A percentile compares a stretch with the other conserved stretches of the same genome.
These are phyloP conservation scores for Nasonovia ribisnigri DNA, from an alignment of 2,888 invertebrate species.

Conservation along the genomic window DNA sequence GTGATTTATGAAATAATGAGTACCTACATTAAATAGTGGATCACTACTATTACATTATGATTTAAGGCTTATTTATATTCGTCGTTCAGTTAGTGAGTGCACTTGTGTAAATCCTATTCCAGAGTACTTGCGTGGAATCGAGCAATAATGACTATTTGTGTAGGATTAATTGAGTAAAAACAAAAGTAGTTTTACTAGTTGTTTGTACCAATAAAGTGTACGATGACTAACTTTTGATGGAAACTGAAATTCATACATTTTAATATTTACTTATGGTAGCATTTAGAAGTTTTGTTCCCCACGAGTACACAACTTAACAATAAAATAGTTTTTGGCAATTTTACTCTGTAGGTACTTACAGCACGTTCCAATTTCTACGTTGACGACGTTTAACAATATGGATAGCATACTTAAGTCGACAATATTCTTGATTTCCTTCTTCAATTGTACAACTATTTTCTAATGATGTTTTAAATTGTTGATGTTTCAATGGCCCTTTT, in stretches of 20 bases:
- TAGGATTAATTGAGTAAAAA: not conserved
- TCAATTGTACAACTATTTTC: not conserved
- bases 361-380: not conserved
- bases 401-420: not conserved
- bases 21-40: not conserved
- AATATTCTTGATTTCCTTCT: not conserved
- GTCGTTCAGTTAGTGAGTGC: not conserved
- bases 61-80: not conserved
- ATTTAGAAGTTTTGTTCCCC: not conserved
- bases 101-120: not conserved
- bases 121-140: not conserved
- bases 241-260: not conserved
- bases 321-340: not conserved
- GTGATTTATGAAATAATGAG: not conserved
- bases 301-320: not conserved
- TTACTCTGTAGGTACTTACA: not conserved
- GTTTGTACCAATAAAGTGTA: not conserved
- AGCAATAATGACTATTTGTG: not conserved
- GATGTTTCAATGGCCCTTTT: not conserved
- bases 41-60: not conserved
- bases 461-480: not conserved
- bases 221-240: not conserved
- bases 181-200: not conserved
- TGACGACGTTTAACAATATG: not conserved
- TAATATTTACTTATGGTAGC: not conserved